Evolutionary conservation across 2,113 vertebrate species (phyloP), one percentile per base, ranked within the genome.

Genomic region (Trematomus loennbergii): DNA sequence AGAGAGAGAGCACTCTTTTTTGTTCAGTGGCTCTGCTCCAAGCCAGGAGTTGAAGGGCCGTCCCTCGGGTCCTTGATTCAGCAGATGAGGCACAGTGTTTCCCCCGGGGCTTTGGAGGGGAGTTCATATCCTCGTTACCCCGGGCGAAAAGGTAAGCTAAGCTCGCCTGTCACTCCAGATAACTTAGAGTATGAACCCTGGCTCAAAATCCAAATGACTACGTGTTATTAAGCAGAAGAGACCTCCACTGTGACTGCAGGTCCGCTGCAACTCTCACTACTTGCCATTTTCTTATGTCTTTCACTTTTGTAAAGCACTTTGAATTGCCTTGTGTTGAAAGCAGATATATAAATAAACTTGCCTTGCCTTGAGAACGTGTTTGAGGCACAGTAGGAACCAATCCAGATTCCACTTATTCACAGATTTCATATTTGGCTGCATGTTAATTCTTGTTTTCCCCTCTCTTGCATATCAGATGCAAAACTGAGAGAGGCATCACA

Each of bases 31-130:
- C 76, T 54, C 62, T 58, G 65, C 61, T 79, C 50, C 40, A 36
- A 69, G 77, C 81, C 78, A 64, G 62, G 70, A 79, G 68, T 81
- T 80, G 66, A 88, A 80, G 74, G 67, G 49, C 67, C 16, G 40
- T 84, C 83, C 66, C 85, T 22, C 18, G 70, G 78, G 75, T 79
- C 75, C 64, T 72, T 87, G 81, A 79, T 72, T 90, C 89, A 79
- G 81, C 61, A 49, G 13, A 49, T 7, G 72, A 86, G 83, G 72
- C 78, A 80, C 82, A 84, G 55, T 76, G 71, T 89, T 79, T 75
- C 85, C 82, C 69, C 69, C 65, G 62, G 85, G 89, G 77, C 81
- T 89, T 88, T 74, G 71, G 46, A 82, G 22, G 67, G 81, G 57
- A 79, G 46, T 18, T 70, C n/a, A 86, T 75, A 73, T 70, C 52